These are phyloP conservation scores for Peromyscus aztecus DNA, from an alignment of 2,797 vertebrate species.

Conservation along the genomic window DNA sequence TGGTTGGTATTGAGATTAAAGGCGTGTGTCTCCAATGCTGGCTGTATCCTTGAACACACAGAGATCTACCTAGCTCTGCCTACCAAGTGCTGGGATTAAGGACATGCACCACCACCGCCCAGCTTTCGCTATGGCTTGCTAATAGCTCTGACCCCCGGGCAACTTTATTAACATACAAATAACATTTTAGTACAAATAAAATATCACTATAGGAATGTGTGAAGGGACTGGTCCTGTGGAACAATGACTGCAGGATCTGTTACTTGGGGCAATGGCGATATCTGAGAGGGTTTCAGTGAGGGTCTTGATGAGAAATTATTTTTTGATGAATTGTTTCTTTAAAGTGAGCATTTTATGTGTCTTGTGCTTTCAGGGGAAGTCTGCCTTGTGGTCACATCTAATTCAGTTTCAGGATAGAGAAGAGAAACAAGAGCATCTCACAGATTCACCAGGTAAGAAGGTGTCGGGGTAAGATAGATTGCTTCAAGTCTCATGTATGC, in stretches of 20 bases:
- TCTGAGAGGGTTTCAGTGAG: not conserved
- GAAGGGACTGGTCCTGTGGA: not conserved
- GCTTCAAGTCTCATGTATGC: not conserved
- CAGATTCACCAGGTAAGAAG: constrained; percentile 93
- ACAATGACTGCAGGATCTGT: not conserved
- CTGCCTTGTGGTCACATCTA: constrained; percentile 98
- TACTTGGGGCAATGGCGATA: not conserved
- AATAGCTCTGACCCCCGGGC: too few species aligned
- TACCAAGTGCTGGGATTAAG: too few species aligned
- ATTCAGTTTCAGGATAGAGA: constrained; percentile 95
- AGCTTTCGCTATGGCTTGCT: too few species aligned
- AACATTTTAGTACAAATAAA: too few species aligned
- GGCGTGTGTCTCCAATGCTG: too few species aligned
- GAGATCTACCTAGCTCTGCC: too few species aligned
- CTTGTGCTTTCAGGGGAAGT: constrained; percentile 93
- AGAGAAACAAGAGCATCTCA: constrained; percentile 91
- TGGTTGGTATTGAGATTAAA: too few species aligned
- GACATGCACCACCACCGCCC: too few species aligned
- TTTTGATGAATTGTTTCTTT: constrained; percentile 9
- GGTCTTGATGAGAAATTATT: constrained; percentile 37
- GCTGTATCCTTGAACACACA: too few species aligned
- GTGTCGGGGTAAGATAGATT: not conserved
- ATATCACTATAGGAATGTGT: not conserved
- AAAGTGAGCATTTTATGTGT: not conserved
- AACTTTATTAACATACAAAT: too few species aligned